These are phyloP conservation scores for Trachymyrmex cornetzi DNA, from an alignment of 1,140 invertebrate species.

Conservation along the genomic window DNA sequence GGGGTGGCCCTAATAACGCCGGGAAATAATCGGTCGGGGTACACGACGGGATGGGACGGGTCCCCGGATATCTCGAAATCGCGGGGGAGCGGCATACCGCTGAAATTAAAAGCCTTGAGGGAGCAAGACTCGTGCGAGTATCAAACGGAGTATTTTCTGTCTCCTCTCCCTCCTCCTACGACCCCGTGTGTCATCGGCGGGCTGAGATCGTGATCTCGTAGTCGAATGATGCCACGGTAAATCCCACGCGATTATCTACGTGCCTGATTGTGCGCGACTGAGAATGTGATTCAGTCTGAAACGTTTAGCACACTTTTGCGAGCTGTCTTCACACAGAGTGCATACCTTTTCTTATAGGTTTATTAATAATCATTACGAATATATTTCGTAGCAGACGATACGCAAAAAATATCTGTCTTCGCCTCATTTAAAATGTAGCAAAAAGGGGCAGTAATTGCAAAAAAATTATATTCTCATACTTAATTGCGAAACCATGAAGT, in stretches of 20 bases:
- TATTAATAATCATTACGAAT: not conserved
- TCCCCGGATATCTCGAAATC: constrained; percentile 34
- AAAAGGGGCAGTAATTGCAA: not conserved
- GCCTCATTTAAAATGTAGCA: not conserved
- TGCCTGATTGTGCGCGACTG: constrained; percentile 61
- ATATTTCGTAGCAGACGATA: not conserved
- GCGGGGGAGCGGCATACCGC: constrained; percentile 72
- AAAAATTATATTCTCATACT: not conserved
- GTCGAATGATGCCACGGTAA: constrained; percentile 78
- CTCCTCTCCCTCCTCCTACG: not conserved
- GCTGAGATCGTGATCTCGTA: constrained; percentile 64
- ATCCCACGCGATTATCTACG: constrained; percentile 80
- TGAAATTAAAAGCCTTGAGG: constrained; percentile 84
- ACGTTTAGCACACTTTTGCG: not conserved
- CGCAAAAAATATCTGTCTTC: not conserved
- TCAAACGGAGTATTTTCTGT: constrained; percentile 76
- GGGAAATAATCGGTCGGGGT: constrained; percentile 45
- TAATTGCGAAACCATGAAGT: not conserved
- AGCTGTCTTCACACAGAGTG: not conserved
- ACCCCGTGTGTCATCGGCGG: constrained; percentile 65
- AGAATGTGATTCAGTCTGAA: not conserved
- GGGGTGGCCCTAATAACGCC: constrained; percentile 34
- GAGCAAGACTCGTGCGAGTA: constrained; percentile 66
- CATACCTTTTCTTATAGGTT: not conserved
- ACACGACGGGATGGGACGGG: constrained; percentile 7